Percentiles rank a stretch among this genome's conserved stretches.
These are phyloP conservation scores for Hirtodrosophila histrioides DNA, from an alignment of 2,888 invertebrate genomes.

Conservation along the genomic window DNA sequence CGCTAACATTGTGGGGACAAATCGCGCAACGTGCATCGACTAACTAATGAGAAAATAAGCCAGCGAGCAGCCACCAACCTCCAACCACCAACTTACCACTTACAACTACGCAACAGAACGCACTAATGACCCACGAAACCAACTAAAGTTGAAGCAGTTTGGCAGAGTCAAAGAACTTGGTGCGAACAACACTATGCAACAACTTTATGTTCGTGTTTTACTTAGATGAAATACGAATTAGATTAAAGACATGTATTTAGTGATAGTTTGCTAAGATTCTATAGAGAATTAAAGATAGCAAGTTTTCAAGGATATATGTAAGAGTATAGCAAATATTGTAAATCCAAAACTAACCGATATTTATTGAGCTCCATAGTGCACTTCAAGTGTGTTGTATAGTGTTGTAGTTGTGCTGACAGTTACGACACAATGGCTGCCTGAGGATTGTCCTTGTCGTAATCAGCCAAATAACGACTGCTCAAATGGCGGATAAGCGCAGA, in stretches of 20 bases:
- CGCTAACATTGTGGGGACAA: slow-evolving; percentile 69
- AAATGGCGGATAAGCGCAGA: slow-evolving; percentile 72
- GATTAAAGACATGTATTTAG: too few relatives aligned
- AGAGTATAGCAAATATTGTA: too few relatives aligned
- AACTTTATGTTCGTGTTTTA: not conserved
- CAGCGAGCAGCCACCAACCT: slow-evolving; percentile 19
- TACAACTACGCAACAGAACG: slow-evolving; percentile 46
- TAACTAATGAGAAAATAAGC: slow-evolving; percentile 75
- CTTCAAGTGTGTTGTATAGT: slow-evolving; percentile 24
- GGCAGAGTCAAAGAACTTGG: slow-evolving; percentile 11
- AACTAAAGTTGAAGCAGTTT: slow-evolving; percentile 35
- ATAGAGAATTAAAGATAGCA: too few relatives aligned
- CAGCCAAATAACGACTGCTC: slow-evolving; percentile 73
- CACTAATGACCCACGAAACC: slow-evolving; percentile 68
- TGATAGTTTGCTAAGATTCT: too few relatives aligned
- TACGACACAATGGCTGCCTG: slow-evolving; percentile 19
- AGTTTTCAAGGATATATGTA: too few relatives aligned
- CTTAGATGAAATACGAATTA: not conserved
- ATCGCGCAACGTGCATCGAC: slow-evolving; percentile 71
- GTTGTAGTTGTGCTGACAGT: slow-evolving; percentile 13
- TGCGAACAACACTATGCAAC: slow-evolving; percentile 14
- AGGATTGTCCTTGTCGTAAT: slow-evolving; percentile 71
- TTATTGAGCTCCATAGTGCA: not conserved
- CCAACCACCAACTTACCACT: not conserved
- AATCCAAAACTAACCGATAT: not conserved